Evolutionary conservation across 1,140 invertebrate genomes (phyloP).

Genomic region (Saccostrea glomerata): DNA sequence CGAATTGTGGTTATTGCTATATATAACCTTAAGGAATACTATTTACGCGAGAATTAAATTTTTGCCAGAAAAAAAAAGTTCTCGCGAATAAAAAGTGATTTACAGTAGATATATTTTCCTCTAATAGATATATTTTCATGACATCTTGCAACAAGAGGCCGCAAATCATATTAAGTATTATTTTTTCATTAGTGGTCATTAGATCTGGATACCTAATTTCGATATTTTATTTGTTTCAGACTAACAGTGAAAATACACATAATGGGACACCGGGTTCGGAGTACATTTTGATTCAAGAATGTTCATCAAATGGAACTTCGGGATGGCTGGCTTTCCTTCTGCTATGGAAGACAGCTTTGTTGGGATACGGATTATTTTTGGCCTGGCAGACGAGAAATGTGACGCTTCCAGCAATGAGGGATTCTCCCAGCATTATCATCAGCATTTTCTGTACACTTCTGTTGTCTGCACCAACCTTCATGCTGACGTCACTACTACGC

Average conservation of each 20-base stretch:
- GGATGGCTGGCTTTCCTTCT: constrained; percentile 65
- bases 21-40: too few relatives aligned
- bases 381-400: constrained; percentile 70
- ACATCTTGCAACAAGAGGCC: too few relatives aligned
- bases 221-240: constrained; percentile 22
- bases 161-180: background rate
- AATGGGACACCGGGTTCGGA: constrained; percentile 33
- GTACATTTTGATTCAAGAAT: constrained; percentile 55
- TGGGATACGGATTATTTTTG: constrained; percentile 66
- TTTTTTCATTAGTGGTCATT: background rate
- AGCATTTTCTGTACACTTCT: constrained; percentile 63
- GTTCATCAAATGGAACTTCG: constrained; percentile 56
- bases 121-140: too few relatives aligned
- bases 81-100: too few relatives aligned
- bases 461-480: constrained; percentile 57
- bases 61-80: too few relatives aligned
- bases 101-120: too few relatives aligned
- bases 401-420: constrained; percentile 70
- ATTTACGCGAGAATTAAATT: too few relatives aligned
- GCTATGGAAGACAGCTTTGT: constrained; percentile 64
- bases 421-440: constrained; percentile 67
- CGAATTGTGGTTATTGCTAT: too few relatives aligned
- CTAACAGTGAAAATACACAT: background rate
- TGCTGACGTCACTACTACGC: constrained; percentile 61
- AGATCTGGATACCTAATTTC: too few relatives aligned